Base-by-base conservation (phyloP, 1,140 invertebrate genomes). In the Delia radicum region DNA sequence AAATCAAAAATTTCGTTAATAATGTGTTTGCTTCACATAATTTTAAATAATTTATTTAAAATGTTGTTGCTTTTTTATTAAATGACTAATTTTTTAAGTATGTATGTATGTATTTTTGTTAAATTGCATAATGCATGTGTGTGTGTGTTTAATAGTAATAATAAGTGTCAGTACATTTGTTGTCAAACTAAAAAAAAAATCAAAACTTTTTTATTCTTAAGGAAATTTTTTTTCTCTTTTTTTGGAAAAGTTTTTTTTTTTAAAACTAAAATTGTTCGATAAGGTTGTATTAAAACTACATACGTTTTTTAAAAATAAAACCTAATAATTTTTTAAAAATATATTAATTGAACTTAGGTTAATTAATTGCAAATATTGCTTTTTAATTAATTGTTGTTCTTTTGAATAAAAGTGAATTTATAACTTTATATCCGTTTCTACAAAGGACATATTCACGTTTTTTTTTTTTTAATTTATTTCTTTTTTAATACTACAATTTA, bases 101-200 rank as follows among this genome's bases (percentile, higher is more conserved):
- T 21, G 21, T 15, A 48, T n/a, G 42, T 55, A 21, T 55, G 48
- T 21, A 3, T 42, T 10, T 24, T 7, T 21, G 8, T 55, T 55
- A 24, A 24, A 42, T 42, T 10, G 12, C n/a, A n/a, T n/a, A n/a
- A n/a, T 10, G 21, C 24, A 55, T 55, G 18, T 8, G 10, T 55
- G 48, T 55, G 48, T 55, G 65, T 69, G 65, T 33, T 21, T 24
- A 69, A 31, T 69, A 33, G 31, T 69, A 33, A 69, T 69, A 69
- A 69, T 69, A 24, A 69, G 65, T 69, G 65, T 69, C 65, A 69
- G 65, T 69, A 69, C 65, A 69, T 69, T 69, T 69, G 21, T 69
- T 33, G 65, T 69, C 37, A 69, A 69, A 69, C 29, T 69, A 69
- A 33, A 69, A 69, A 37, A 29, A 69, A 13, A 33, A 69, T 31